These are phyloP conservation scores for Tretioscincus oriximinensis DNA, from an alignment of 2,113 vertebrate species.

Conservation along the genomic window DNA sequence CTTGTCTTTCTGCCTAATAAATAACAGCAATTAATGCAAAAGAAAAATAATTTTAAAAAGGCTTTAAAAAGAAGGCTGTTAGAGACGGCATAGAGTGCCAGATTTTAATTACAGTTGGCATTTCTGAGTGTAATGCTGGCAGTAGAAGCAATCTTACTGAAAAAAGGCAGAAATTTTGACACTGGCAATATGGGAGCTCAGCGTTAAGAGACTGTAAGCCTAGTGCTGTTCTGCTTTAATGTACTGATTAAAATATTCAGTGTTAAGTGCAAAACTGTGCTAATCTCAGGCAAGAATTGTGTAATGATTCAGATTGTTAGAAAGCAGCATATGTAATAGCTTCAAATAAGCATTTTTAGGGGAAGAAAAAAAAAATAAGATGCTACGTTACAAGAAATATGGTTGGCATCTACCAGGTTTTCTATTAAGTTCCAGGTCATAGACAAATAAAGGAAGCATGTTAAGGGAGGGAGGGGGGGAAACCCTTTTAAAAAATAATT, in stretches of 20 bases:
- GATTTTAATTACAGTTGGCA: conserved; percentile 86
- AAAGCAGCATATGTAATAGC: conserved; percentile 64
- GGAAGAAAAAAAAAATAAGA: conserved; percentile 75
- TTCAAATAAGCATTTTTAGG: conserved; percentile 69
- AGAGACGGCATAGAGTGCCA: conserved; percentile 76
- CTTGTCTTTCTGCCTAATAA: conserved; percentile 54
- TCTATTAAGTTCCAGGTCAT: conserved; percentile 83
- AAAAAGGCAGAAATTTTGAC: conserved; percentile 83
- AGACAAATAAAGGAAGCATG: conserved; percentile 83
- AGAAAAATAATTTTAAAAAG: conserved; percentile 69
- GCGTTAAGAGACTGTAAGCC: conserved; percentile 72
- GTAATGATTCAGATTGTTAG: conserved; percentile 66
- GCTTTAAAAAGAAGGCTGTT: conserved; percentile 60
- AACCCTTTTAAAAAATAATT: conserved; percentile 85
- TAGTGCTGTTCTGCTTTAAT: conserved; percentile 72
- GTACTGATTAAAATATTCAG: conserved; percentile 64
- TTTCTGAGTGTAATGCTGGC: conserved; percentile 80
- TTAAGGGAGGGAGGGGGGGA: conserved; percentile 64
- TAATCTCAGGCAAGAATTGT: conserved; percentile 59
- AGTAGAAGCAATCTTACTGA: conserved; percentile 77
- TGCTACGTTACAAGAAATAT: conserved; percentile 77
- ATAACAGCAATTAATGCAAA: conserved; percentile 2
- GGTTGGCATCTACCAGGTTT: conserved; percentile 79
- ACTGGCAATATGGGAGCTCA: conserved; percentile 80
- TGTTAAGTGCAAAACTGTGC: conserved; percentile 62